Base-by-base conservation (phyloP, 1,140 invertebrate species). In the Littorina saxatilis region DNA sequence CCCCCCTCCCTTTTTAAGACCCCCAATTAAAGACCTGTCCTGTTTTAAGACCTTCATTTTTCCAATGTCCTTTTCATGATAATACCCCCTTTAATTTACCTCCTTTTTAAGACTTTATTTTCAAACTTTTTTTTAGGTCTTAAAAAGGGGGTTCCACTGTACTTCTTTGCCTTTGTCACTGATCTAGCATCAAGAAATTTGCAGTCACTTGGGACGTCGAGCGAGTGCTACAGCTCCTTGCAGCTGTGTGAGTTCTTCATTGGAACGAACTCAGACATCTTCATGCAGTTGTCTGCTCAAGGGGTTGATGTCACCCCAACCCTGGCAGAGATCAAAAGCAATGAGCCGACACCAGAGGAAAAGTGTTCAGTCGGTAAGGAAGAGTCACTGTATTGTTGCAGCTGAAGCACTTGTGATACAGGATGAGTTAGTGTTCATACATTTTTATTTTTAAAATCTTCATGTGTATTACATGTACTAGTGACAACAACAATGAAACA, bases 291-390 rank as follows among this genome's bases (percentile, higher is more conserved):
- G 20, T 29, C 47, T 1, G 43, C 50, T 32, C 70, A 83, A 40
- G 52, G 68, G 32, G n/a, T 29, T 39, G 50, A 74, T 27, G 58
- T 55, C 39, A 66, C 70, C 29, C 70, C 37, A 27, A 13, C 50
- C 29, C 50, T 76, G 11, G 37, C 47, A 2, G 29, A 76, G 20
- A 17, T 76, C 27, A 52, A 58, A 27, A 52, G 72, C 29, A 52
- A 50, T 23, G 72, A 78, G 35, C n/a, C 43, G 20, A 43, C 75
- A 52, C 4, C 32, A 20, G 81, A 82, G 40, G 81, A 82, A 43
- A 82, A 72, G 11, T 35, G 37, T 47, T 82, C 81, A 66, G 52
- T 72, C n/a, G 81, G 81, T 82, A 40, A 61, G n/a, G n/a, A n/a
- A n/a, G n/a, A n/a, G n/a, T n/a, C n/a, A n/a, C 9, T 27, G 17